These are phyloP conservation scores for Lamellibrachia columna DNA, from an alignment of 2,888 invertebrate genomes.

Conservation along the genomic window DNA sequence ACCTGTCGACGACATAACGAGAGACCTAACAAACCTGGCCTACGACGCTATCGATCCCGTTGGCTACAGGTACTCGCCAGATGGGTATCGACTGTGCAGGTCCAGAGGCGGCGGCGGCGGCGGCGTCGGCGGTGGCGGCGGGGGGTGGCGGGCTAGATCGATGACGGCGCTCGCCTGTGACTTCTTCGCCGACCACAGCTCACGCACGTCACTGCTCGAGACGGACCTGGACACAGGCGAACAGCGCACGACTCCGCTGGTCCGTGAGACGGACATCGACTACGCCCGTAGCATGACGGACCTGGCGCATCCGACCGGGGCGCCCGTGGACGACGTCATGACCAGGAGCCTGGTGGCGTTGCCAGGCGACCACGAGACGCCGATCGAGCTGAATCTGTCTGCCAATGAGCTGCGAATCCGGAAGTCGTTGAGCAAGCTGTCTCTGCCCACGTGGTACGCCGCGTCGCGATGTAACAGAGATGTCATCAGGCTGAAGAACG, in stretches of 20 bases:
- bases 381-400: constrained; percentile 76
- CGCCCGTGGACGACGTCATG: constrained; percentile 19
- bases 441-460: constrained; percentile 93
- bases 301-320: neutral
- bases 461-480: constrained; percentile 41
- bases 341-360: neutral
- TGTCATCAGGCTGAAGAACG: constrained; percentile 33
- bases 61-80: constrained; percentile 19
- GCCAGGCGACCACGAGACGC: neutral
- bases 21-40: neutral
- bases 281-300: constrained; percentile 23
- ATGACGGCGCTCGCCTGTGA: constrained; percentile 27
- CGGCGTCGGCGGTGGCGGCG: constrained; percentile 22
- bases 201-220: constrained; percentile 34
- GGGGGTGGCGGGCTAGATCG: constrained; percentile 16
- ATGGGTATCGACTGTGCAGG: neutral
- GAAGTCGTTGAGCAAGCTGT: constrained; percentile 90
- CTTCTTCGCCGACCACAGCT: constrained; percentile 31
- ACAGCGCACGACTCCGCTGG: constrained; percentile 25
- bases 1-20: neutral
- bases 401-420: constrained; percentile 94
- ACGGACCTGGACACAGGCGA: constrained; percentile 36
- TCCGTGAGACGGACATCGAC: constrained; percentile 38
- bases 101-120: neutral
- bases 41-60: neutral